Conservation (phyloP, 2,113 vertebrate genomes). For the Hyaena hyaena region DNA sequence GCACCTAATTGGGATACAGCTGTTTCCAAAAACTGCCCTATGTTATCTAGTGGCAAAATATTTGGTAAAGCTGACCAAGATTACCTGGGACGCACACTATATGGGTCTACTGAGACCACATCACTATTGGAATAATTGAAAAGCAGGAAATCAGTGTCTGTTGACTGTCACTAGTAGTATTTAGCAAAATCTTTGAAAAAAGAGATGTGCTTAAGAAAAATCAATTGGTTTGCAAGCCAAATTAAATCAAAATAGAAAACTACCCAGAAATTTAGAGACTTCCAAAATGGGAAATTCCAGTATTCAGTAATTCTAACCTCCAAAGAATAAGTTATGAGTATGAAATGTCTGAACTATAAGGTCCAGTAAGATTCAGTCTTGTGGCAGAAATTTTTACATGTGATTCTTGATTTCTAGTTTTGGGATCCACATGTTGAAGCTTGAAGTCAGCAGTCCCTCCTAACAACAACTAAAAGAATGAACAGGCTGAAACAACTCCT, state of each 20-base stretch:
- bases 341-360: background rate
- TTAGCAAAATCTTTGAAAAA: conserved; percentile 47
- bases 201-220: background rate
- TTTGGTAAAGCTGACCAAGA: background rate
- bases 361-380: background rate
- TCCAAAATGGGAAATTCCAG: background rate
- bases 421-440: background rate
- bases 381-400: background rate
- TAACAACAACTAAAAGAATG: background rate
- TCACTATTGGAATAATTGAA: background rate
- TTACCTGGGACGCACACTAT: background rate
- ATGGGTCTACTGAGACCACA: background rate
- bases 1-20: background rate
- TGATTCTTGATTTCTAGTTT: background rate
- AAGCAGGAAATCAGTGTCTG: background rate
- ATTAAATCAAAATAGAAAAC: conserved; percentile 23
- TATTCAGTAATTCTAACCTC: background rate
- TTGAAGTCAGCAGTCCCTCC: background rate
- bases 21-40: background rate
- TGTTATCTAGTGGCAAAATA: background rate
- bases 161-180: background rate
- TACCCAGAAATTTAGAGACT: background rate
- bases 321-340: background rate
- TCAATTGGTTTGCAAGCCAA: background rate
- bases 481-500: background rate